Base-by-base conservation (phyloP, 2,888 invertebrate genomes). In the Sceliomorpha sp. region DNA sequence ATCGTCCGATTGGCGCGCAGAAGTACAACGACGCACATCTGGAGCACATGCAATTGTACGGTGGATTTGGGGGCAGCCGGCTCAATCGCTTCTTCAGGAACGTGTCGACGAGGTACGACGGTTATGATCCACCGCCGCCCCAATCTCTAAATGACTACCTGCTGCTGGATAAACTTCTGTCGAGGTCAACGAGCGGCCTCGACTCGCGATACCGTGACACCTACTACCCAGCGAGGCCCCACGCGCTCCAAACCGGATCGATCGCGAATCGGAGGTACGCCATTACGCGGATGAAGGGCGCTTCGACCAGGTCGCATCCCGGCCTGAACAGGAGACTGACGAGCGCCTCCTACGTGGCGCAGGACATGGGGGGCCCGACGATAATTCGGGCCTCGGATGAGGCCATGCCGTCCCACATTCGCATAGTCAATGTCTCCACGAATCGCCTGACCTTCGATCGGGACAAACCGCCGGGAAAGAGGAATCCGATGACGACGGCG, bases 1-100 rank as follows among this genome's bases (percentile, higher is more conserved):
- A 84, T 73, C 81, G 84, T 14, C 80, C 82, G 13, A 72, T 77
- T 34, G 75, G 70, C 56, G 69, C 75, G 47, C 74, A 77, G 67
- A 71, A 80, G 44, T 66, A 50, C 40, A 8, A 56, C 34, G 55
- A 56, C 34, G 55, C 56, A 39, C 56, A 68, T n/a, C 55, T 39
- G 6, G 56, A 56, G 20, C 20, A 20, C 20, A 20, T 20, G 20
- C 2, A 20, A 20, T 5, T 20, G 20, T 5, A 5, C 5, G 20
- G 15, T 44, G 48, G n/a, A n/a, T n/a, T n/a, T n/a, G n/a, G n/a
- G n/a, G n/a, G 36, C 55, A 39, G 39, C 32, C 44, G 29, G 60
- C 50, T 2, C 55, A 62, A 68, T 62, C 55, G 56, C 37, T 44
- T 60, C 14, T 55, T 60, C 17, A 60, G 55, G 48, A 55, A 60